phyloP scores from a whole-genome alignment of 2,888 invertebrate species.

The Tubulanus polymorphus region DNA sequence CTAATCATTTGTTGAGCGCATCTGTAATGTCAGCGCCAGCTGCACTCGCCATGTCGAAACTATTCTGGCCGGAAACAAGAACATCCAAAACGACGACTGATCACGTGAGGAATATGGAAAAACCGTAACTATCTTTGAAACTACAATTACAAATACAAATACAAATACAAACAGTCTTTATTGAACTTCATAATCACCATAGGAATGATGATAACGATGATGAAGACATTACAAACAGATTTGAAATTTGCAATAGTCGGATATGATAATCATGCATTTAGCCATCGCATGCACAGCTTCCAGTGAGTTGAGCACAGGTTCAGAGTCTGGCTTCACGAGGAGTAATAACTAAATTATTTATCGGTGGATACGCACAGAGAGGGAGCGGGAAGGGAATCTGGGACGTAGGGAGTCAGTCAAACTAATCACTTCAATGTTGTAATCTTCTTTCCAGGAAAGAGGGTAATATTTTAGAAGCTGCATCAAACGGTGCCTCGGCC shows the following conservation, averaged over 20 bases:
- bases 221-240: no score
- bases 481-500: constrained; percentile 79
- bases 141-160: no score
- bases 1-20: constrained; percentile 85
- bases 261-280: no score
- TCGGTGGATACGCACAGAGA: no score
- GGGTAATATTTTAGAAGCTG: constrained; percentile 83
- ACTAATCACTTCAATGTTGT: not conserved
- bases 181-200: no score
- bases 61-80: constrained; percentile 85
- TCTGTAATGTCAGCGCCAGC: constrained; percentile 97
- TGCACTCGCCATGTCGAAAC: constrained; percentile 82
- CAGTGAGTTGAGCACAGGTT: no score
- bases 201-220: no score
- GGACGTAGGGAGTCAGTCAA: not conserved
- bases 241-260: not conserved
- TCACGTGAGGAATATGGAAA: constrained; percentile 66
- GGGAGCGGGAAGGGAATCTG: not conserved
- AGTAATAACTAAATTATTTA: no score
- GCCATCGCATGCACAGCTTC: no score
- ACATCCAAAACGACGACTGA: constrained; percentile 68
- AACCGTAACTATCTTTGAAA: constrained; percentile 31
- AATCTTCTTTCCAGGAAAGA: constrained; percentile 63
- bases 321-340: no score
- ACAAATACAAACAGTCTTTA: no score